Conservation (phyloP, 2,797 vertebrate genomes). For the Leptatherina wallacei region DNA sequence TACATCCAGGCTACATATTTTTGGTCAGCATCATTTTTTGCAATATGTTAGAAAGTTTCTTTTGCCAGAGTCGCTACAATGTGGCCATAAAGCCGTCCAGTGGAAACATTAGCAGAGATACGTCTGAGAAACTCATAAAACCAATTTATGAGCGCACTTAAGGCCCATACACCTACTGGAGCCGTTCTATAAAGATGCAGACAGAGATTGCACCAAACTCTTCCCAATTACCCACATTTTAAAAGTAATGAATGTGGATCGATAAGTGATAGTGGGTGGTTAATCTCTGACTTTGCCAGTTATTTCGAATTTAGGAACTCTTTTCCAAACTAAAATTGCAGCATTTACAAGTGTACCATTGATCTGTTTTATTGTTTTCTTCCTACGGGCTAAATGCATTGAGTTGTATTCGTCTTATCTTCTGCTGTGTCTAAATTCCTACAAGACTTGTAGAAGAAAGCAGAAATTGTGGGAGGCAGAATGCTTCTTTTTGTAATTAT, state of each 20-base stretch:
- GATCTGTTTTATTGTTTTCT: conserved; percentile 70
- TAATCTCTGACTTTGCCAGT: conserved; percentile 66
- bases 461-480: conserved; percentile 7
- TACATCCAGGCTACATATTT: conserved; percentile 38
- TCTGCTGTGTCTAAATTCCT: conserved; percentile 38
- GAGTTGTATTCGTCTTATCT: conserved; percentile 32
- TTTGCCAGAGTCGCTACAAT: conserved; percentile 70
- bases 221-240: conserved; percentile 77
- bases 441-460: conserved; percentile 15
- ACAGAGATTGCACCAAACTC: conserved; percentile 77
- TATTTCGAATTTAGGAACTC: conserved; percentile 63
- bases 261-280: conserved; percentile 71
- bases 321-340: conserved; percentile 63
- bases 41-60: conserved; percentile 73
- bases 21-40: conserved; percentile 70
- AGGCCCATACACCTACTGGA: conserved; percentile 77
- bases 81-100: conserved; percentile 78
- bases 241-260: conserved; percentile 81
- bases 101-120: conserved; percentile 84
- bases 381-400: conserved; percentile 55
- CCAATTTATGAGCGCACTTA: conserved; percentile 85
- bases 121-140: conserved; percentile 84
- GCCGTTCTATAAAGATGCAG: conserved; percentile 79
- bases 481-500: conserved; percentile 21
- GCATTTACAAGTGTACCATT: conserved; percentile 67